Conservation (phyloP, 2,888 invertebrate species). For the Tenthredo distinguenda region DNA sequence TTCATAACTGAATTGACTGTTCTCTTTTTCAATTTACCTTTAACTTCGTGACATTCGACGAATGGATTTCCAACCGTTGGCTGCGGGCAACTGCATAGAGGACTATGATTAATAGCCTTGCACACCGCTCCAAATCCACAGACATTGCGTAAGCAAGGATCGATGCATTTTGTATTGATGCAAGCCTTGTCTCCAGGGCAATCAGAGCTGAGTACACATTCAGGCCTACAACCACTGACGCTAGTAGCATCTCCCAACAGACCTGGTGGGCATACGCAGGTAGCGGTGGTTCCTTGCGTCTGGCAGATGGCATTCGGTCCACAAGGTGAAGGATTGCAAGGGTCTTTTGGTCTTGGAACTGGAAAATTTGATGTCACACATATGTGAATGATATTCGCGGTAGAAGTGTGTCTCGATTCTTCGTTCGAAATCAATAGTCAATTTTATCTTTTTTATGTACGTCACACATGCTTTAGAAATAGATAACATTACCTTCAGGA, state of each 20-base stretch:
- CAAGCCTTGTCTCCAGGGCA: constrained; percentile 91
- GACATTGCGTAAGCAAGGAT: constrained; percentile 89
- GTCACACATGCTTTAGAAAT: background rate
- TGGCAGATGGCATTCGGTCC: constrained; percentile 79
- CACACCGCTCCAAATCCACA: constrained; percentile 90
- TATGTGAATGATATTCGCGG: constrained; percentile 52
- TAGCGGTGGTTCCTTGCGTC: constrained; percentile 74
- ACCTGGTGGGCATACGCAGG: constrained; percentile 78
- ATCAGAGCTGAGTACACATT: constrained; percentile 82
- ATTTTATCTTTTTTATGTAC: background rate
- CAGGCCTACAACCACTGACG: constrained; percentile 78
- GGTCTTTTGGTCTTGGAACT: constrained; percentile 71
- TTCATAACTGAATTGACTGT: background rate
- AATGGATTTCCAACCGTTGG: constrained; percentile 79
- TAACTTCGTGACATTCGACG: constrained; percentile 76
- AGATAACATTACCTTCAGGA: constrained; percentile 63
- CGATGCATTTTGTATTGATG: constrained; percentile 88
- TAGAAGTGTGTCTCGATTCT: constrained; percentile 63
- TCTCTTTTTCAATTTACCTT: constrained; percentile 68
- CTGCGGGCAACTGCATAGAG: constrained; percentile 87
- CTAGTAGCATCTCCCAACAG: constrained; percentile 76
- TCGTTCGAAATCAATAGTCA: constrained; percentile 54
- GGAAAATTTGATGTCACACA: constrained; percentile 57
- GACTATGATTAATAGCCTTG: constrained; percentile 87
- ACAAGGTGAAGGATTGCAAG: constrained; percentile 79